phyloP scores from a whole-genome alignment of 2,797 vertebrate genomes.

The Esox lucius region DNA sequence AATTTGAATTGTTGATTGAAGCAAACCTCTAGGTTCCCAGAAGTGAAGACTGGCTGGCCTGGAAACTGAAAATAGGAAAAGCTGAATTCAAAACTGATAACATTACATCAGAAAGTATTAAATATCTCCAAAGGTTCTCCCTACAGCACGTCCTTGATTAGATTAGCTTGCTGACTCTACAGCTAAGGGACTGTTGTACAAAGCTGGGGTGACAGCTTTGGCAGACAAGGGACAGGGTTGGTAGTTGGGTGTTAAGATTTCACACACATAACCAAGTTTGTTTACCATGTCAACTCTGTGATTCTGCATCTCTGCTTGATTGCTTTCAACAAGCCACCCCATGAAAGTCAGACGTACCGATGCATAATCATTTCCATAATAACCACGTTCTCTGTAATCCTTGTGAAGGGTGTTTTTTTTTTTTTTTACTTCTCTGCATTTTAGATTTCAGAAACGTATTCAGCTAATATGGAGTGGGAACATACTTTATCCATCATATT shows the following conservation, averaged over 20 bases:
- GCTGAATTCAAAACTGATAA: background rate
- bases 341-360: background rate
- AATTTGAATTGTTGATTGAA: constrained; percentile 6
- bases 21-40: constrained; percentile 25
- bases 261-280: constrained; percentile 1
- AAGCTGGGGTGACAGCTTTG: constrained; percentile 2
- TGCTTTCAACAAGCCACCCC: background rate
- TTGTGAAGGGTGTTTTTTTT: background rate
- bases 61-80: constrained; percentile 1
- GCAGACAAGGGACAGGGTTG: background rate
- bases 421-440: background rate
- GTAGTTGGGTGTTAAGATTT: background rate
- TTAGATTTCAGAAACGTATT: background rate
- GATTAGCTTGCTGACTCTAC: background rate
- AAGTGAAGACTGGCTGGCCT: constrained; percentile 1
- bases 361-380: constrained; percentile 2
- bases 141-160: constrained; percentile 5
- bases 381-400: background rate
- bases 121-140: constrained; percentile 6
- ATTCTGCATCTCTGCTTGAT: constrained; percentile 7
- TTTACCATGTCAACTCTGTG: constrained; percentile 14
- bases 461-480: background rate
- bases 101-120: background rate
- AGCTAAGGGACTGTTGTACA: constrained; percentile 2
- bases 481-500: background rate